A percentile compares a stretch with the other conserved stretches of the same genome.
Conservation (phyloP, 2,113 vertebrate species). For the Heteronetta atricapilla region DNA sequence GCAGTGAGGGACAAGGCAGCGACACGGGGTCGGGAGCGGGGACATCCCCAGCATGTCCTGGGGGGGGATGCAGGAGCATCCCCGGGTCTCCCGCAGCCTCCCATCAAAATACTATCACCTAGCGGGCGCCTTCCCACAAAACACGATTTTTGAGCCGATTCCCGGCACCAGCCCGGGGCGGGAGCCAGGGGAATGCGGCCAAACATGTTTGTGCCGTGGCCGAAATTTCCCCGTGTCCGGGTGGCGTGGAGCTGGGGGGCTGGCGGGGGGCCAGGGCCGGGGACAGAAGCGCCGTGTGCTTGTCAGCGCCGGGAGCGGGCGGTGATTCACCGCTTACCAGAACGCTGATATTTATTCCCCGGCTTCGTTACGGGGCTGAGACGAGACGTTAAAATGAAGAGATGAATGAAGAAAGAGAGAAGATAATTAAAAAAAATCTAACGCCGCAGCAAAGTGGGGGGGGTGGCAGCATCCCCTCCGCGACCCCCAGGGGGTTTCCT, state of each 20-base stretch:
- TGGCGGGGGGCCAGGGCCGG: neutral
- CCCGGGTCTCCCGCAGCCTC: neutral
- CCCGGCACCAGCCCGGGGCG: neutral
- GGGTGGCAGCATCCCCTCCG: neutral
- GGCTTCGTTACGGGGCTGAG: neutral
- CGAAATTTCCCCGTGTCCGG: neutral
- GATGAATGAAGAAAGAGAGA: neutral
- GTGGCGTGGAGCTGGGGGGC: neutral
- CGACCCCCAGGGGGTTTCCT: slow-evolving; percentile 20
- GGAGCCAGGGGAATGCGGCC: neutral
- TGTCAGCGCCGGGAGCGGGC: neutral
- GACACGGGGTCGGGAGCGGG: neutral
- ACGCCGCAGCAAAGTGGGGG: neutral
- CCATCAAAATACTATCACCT: neutral
- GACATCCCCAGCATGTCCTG: neutral
- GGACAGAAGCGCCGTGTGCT: neutral
- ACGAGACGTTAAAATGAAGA: neutral
- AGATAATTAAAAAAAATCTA: neutral
- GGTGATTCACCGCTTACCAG: slow-evolving; percentile 58
- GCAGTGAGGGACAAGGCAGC: neutral
- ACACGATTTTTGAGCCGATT: neutral
- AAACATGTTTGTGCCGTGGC: neutral
- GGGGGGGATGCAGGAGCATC: neutral
- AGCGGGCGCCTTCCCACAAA: neutral
- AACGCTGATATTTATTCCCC: slow-evolving; percentile 43